Evolutionary conservation across 2,113 vertebrate species (phyloP), one percentile per base, ranked within the genome.

Genomic region (Columba janthina): DNA sequence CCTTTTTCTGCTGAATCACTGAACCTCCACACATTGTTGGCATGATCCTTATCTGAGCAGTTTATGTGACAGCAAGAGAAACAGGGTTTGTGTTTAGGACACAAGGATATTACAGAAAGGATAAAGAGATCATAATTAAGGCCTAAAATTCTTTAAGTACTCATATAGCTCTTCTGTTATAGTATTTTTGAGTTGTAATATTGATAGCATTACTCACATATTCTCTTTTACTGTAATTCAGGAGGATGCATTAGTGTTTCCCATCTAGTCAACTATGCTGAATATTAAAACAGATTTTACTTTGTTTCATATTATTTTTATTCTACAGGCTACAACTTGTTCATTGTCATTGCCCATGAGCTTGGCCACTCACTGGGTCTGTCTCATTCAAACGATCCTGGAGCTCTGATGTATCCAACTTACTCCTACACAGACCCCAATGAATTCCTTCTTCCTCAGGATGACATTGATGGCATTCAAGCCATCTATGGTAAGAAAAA

Each of bases 281-380:
- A 74, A 50, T 31, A 54, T 6, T 44, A 10, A 89, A 46, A 70
- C 7, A 25, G 15, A 20, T 60, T 76, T 91, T 70, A 57, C 28
- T 11, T 32, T 12, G 5, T 51, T 66, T 72, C 22, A 15, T 93
- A 8, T 56, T 8, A 11, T 57, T 94, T 95, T 46, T 74, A 18
- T 95, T 91, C 31, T 50, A n/a, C 94, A 99, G 99, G 98, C 11
- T 98, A 98, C 64, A 98, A 98, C 73, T 97, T 99, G 81, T 99
- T 99, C 97, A 67, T 99, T 64, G 99, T 99, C 48, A 96, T 99
- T 66, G 99, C 99, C 77, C 99, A 99, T 93, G 99, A 99, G 94
- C 98, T 99, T 70, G 99, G 99, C 56, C 99, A 99, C 93, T 98
- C 99, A 1, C 82, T 99, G 92, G 99, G 99, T 29, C 97, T 99